These are phyloP conservation scores for Pangasius larnaudii DNA, from an alignment of 2,797 vertebrate species.

Conservation along the genomic window DNA sequence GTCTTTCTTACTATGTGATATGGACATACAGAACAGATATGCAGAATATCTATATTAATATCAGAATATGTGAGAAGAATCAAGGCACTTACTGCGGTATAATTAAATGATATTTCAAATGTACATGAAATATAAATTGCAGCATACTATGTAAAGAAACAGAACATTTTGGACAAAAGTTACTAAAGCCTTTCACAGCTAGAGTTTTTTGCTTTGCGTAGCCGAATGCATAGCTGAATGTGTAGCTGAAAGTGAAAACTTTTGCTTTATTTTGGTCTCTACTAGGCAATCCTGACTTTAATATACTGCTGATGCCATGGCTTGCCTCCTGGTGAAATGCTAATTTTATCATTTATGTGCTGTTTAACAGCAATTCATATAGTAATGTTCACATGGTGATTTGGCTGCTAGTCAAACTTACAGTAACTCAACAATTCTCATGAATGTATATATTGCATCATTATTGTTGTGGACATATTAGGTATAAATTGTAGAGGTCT, in stretches of 20 bases:
- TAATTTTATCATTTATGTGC: neutral
- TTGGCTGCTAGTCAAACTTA: neutral
- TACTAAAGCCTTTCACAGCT: neutral
- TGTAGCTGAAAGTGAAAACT: too few species aligned
- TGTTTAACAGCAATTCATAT: neutral
- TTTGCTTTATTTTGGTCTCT: neutral
- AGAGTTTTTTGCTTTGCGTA: neutral
- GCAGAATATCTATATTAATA: neutral
- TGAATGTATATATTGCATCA: neutral
- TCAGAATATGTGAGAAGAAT: neutral
- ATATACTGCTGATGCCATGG: neutral
- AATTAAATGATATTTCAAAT: neutral
- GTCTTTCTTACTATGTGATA: neutral
- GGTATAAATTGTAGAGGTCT: neutral
- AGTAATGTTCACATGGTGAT: neutral
- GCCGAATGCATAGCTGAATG: too few species aligned
- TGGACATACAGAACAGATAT: neutral
- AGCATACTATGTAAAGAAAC: neutral
- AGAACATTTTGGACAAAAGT: neutral
- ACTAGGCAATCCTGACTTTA: neutral
- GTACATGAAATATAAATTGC: neutral
- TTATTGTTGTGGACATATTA: neutral
- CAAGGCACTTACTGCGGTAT: neutral
- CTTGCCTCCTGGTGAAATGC: neutral
- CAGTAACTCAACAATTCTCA: neutral